Evolutionary conservation across 2,113 vertebrate genomes (phyloP).

Genomic region (Aegithalos caudatus): DNA sequence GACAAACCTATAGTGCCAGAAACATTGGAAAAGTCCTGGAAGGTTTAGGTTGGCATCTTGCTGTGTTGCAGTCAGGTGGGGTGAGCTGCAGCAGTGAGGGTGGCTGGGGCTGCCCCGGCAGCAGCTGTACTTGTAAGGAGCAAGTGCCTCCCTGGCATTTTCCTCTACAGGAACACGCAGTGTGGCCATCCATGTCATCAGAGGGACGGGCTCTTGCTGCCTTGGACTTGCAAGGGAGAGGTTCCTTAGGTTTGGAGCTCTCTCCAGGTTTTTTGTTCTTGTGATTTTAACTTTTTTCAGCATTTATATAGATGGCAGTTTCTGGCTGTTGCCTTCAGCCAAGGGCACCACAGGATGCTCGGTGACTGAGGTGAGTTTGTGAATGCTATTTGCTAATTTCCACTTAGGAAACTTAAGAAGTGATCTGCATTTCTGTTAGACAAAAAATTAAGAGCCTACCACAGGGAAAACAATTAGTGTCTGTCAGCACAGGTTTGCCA

Average conservation of each 20-base stretch:
- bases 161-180: not conserved
- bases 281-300: not conserved
- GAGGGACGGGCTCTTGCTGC: not conserved
- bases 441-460: not conserved
- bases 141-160: not conserved
- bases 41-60: not conserved
- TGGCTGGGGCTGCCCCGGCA: not conserved
- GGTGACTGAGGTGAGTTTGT: not conserved
- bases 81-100: not conserved
- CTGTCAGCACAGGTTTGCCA: not conserved
- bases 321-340: not conserved
- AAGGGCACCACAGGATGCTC: not conserved
- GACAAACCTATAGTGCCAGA: fast-evolving
- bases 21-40: not conserved
- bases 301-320: not conserved
- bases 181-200: too few species aligned
- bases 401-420: not conserved
- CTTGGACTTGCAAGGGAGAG: not conserved
- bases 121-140: not conserved
- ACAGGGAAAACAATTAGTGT: not conserved
- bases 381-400: not conserved
- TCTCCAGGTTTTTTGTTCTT: not conserved
- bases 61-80: not conserved
- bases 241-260: not conserved
- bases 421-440: not conserved